These are phyloP conservation scores for Rostratula benghalensis DNA, from an alignment of 2,113 vertebrate species.

Conservation along the genomic window DNA sequence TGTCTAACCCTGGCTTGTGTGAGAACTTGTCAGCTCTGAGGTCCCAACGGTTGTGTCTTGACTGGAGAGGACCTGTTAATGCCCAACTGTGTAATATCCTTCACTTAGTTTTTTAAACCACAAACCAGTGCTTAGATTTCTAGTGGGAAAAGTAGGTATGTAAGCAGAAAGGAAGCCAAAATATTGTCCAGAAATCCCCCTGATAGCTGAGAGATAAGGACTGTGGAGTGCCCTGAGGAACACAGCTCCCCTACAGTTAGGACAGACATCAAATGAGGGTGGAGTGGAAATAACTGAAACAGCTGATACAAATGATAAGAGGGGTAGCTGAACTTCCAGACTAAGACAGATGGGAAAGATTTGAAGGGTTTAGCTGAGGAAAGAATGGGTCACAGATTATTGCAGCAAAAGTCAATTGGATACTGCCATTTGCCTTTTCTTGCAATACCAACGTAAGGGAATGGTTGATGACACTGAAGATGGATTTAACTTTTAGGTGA, in stretches of 20 bases:
- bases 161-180: background rate
- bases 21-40: background rate
- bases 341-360: background rate
- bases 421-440: conserved; percentile 31
- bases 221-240: background rate
- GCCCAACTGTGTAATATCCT: background rate
- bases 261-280: background rate
- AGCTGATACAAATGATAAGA: background rate
- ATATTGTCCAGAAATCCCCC: background rate
- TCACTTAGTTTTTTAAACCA: background rate
- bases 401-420: conserved; percentile 1
- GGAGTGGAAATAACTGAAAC: background rate
- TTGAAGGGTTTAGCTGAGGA: background rate
- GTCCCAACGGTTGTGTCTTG: background rate
- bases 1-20: background rate
- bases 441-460: background rate
- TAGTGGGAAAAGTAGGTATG: background rate
- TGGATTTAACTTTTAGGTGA: conserved; percentile 9
- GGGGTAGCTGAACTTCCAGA: background rate
- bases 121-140: background rate
- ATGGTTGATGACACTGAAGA: background rate
- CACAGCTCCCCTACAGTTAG: background rate
- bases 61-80: background rate
- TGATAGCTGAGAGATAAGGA: background rate
- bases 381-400: background rate